phyloP scores from a whole-genome alignment of 2,797 vertebrate species.

The Kryptopterus vitreolus region DNA sequence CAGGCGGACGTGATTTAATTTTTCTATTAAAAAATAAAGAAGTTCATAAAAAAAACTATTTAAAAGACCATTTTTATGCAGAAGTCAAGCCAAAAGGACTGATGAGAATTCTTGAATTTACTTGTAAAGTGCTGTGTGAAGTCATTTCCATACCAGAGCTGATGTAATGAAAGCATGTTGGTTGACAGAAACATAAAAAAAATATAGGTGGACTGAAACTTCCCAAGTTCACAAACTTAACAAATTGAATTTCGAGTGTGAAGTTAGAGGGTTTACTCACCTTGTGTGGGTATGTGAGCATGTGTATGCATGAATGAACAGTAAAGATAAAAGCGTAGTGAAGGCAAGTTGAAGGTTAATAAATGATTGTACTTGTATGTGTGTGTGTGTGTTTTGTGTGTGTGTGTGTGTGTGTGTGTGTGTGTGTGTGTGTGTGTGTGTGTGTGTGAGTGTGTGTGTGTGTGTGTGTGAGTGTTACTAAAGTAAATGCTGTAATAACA shows the following conservation, averaged over 20 bases:
- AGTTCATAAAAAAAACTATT: neutral
- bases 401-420: neutral
- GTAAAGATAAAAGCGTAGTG: conserved; percentile 28
- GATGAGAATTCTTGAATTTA: neutral
- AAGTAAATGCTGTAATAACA: conserved; percentile 35
- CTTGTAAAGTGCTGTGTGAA: neutral
- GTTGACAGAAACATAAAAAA: too few species aligned
- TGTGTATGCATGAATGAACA: conserved; percentile 2
- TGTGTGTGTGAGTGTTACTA: conserved; percentile 6
- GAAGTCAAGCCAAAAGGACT: too few species aligned
- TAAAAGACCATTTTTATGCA: too few species aligned
- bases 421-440: conserved; percentile 3
- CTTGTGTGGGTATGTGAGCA: neutral
- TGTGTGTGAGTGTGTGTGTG: conserved; percentile 9
- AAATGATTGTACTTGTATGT: conserved; percentile 6
- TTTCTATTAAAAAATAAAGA: neutral
- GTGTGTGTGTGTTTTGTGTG: too few species aligned
- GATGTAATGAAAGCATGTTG: neutral
- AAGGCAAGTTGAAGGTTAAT: conserved; percentile 40
- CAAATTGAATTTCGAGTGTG: neutral
- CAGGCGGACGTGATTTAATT: neutral
- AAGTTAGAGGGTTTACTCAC: conserved; percentile 6
- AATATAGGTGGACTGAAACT: neutral
- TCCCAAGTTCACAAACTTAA: neutral
- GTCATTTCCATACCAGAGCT: neutral